Conservation (phyloP, 2,113 vertebrate genomes). For the Phylloscopus trochiloides region DNA sequence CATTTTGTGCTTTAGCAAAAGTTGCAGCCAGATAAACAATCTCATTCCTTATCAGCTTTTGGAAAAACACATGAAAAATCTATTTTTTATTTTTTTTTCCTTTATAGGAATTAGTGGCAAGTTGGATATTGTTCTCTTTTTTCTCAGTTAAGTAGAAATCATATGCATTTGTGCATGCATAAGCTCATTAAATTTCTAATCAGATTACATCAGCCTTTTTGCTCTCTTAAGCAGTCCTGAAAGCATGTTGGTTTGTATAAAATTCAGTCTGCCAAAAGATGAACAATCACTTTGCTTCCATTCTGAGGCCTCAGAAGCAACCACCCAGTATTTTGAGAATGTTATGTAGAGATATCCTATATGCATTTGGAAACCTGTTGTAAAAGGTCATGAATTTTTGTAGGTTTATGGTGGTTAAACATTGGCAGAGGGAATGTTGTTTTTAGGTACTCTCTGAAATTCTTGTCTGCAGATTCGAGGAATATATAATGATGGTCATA, state of each 20-base stretch:
- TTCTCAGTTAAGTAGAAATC: background rate
- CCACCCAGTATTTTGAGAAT: background rate
- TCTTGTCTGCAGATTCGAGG: background rate
- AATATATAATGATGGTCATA: background rate
- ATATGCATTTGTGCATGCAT: background rate
- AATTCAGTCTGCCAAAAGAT: background rate
- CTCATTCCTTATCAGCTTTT: background rate
- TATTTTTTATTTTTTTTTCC: background rate
- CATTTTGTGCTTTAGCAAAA: background rate
- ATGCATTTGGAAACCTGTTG: background rate
- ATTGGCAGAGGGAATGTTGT: background rate
- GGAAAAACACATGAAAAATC: background rate
- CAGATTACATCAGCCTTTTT: background rate
- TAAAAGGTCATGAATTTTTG: background rate
- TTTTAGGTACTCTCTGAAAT: background rate
- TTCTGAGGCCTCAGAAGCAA: background rate
- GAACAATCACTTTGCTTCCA: background rate
- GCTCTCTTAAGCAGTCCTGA: background rate
- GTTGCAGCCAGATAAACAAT: background rate
- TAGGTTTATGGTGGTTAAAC: background rate
- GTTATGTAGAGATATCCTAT: background rate
- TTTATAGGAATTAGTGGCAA: background rate
- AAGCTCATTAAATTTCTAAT: slow-evolving; percentile 4
- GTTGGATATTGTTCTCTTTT: background rate
- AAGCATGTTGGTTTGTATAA: background rate